phyloP scores from a whole-genome alignment of 1,140 invertebrate genomes.

The Hylyphantes graminicola region DNA sequence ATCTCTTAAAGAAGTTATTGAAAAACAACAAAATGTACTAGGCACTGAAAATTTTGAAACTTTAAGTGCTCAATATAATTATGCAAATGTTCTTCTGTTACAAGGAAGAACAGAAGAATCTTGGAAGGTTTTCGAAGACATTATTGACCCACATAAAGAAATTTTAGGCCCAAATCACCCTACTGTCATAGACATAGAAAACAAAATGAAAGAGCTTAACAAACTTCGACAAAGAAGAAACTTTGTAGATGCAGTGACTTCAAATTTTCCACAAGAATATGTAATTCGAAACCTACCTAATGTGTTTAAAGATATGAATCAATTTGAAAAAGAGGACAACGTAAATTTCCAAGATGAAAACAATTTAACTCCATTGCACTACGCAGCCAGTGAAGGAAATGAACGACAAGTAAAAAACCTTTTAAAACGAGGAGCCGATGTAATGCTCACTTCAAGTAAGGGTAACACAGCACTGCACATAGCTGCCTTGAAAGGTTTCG shows the following conservation, averaged over 20 bases:
- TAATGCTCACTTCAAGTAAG: background rate
- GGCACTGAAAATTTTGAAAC: conserved; percentile 63
- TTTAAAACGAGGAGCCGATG: conserved; percentile 20
- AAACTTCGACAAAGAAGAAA: no score
- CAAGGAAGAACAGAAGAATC: conserved; percentile 34
- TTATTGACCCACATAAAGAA: conserved; percentile 60
- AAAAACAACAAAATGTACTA: conserved; percentile 60
- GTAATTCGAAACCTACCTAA: background rate
- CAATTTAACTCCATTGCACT: background rate
- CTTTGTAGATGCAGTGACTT: background rate
- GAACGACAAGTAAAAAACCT: background rate
- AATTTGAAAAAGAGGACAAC: background rate
- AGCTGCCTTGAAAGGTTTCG: background rate
- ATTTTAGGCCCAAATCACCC: conserved; percentile 62
- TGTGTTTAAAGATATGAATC: background rate
- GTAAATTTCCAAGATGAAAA: background rate
- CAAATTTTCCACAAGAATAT: background rate
- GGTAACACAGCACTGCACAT: background rate
- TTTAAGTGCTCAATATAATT: conserved; percentile 60
- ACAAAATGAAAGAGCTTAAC: background rate
- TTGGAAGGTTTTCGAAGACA: conserved; percentile 58
- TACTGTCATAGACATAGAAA: conserved; percentile 61
- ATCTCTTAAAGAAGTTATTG: conserved; percentile 61
- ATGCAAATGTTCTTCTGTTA: conserved; percentile 16
- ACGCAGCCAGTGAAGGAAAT: background rate